Evolutionary conservation across 1,140 invertebrate genomes (phyloP).

Genomic region (Oedothorax gibbosus): DNA sequence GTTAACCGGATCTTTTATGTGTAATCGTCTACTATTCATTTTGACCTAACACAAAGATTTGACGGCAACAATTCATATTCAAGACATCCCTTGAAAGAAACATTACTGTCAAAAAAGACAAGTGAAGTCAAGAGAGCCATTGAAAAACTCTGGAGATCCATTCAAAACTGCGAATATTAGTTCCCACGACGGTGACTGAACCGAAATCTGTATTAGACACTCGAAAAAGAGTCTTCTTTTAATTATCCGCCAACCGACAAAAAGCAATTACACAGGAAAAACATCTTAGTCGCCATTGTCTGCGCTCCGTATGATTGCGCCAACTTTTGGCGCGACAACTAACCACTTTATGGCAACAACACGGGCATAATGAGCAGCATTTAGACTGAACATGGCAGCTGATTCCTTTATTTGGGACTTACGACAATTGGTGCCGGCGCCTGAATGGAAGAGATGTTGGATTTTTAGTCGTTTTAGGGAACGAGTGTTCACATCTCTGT

Average conservation of each 20-base stretch:
- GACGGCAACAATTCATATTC: no score
- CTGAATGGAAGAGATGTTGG: no score
- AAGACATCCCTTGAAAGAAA: no score
- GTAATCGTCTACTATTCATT: no score
- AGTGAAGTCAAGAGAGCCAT: no score
- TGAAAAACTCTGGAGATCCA: no score
- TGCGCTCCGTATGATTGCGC: not conserved
- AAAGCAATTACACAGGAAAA: constrained; percentile 13
- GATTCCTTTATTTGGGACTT: constrained; percentile 24
- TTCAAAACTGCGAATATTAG: constrained; percentile 7
- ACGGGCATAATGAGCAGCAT: not conserved
- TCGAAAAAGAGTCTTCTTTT: not conserved
- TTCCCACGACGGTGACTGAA: constrained; percentile 32
- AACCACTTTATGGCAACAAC: constrained; percentile 20
- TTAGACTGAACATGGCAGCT: constrained; percentile 2
- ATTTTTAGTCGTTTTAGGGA: no score
- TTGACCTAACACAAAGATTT: no score
- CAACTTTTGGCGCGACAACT: constrained; percentile 22
- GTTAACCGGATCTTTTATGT: no score
- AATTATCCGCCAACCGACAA: not conserved
- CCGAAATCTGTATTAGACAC: constrained; percentile 17
- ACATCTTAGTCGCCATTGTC: not conserved
- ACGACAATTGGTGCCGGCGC: not conserved
- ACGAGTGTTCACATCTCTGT: no score
- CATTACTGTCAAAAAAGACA: no score